Conservation (phyloP, 2,888 invertebrate genomes). For the Phlogophora meticulosa region DNA sequence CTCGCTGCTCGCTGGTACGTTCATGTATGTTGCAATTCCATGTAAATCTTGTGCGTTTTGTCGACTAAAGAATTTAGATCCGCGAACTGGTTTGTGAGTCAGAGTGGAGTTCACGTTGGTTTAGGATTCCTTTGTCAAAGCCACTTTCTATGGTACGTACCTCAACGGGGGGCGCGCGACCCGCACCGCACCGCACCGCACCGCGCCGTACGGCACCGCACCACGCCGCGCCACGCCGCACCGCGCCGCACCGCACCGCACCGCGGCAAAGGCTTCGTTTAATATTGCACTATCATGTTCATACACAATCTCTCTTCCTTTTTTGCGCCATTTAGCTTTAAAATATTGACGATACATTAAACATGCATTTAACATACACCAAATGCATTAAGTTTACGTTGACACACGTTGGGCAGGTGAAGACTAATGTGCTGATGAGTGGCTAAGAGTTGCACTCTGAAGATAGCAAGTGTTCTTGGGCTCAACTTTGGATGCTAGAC, state of each 20-base stretch:
- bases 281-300: background rate
- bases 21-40: background rate
- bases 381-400: too few species aligned
- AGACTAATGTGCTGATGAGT: too few species aligned
- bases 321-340: too few species aligned
- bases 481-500: too few species aligned
- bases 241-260: background rate
- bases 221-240: constrained; percentile 7
- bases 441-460: too few species aligned
- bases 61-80: constrained; percentile 40
- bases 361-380: too few species aligned
- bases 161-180: too few species aligned
- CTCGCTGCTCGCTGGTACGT: background rate
- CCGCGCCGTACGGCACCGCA: background rate
- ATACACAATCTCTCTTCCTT: background rate
- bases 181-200: background rate
- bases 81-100: constrained; percentile 62
- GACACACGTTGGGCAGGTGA: too few species aligned
- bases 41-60: constrained; percentile 32
- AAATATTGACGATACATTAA: too few species aligned
- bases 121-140: constrained; percentile 62
- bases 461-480: too few species aligned
- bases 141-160: constrained; percentile 56
- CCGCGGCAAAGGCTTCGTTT: constrained; percentile 3
- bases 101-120: constrained; percentile 33